phyloP scores from a whole-genome alignment of 1,140 invertebrate genomes.

The Papilio glaucus region DNA sequence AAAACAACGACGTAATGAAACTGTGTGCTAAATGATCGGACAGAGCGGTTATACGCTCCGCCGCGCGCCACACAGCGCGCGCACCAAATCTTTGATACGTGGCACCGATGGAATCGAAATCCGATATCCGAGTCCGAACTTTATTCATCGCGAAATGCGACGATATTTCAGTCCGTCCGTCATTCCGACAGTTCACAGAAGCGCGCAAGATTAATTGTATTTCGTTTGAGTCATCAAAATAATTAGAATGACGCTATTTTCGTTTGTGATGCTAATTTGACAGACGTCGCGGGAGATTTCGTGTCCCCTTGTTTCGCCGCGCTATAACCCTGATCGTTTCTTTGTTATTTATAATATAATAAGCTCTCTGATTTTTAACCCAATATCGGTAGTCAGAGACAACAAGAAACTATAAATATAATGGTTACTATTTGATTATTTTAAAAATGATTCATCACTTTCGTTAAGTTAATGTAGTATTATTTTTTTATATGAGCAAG shows the following conservation, averaged over 20 bases:
- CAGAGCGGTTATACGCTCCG: slow-evolving; percentile 64
- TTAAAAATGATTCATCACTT: too few relatives aligned
- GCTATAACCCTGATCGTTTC: slow-evolving; percentile 69
- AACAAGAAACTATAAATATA: too few relatives aligned
- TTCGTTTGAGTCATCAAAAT: slow-evolving; percentile 83
- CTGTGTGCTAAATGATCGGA: not conserved
- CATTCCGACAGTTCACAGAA: slow-evolving; percentile 82
- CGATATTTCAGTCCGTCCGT: slow-evolving; percentile 80
- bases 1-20: not conserved
- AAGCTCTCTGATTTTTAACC: not conserved
- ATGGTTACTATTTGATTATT: too few relatives aligned
- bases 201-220: slow-evolving; percentile 82
- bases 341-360: slow-evolving; percentile 66
- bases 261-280: slow-evolving; percentile 82
- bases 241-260: slow-evolving; percentile 83
- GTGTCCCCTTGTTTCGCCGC: slow-evolving; percentile 69
- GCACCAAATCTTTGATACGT: slow-evolving; percentile 79
- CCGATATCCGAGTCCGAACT: slow-evolving; percentile 77
- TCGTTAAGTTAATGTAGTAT: too few relatives aligned
- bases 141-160: slow-evolving; percentile 81
- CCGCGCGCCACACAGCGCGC: slow-evolving; percentile 55
- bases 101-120: slow-evolving; percentile 81
- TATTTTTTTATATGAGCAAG: too few relatives aligned
- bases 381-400: not conserved
- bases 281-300: slow-evolving; percentile 81